Evolutionary conservation across 2,113 vertebrate genomes (phyloP).

Genomic region (Pseudorasbora parva): DNA sequence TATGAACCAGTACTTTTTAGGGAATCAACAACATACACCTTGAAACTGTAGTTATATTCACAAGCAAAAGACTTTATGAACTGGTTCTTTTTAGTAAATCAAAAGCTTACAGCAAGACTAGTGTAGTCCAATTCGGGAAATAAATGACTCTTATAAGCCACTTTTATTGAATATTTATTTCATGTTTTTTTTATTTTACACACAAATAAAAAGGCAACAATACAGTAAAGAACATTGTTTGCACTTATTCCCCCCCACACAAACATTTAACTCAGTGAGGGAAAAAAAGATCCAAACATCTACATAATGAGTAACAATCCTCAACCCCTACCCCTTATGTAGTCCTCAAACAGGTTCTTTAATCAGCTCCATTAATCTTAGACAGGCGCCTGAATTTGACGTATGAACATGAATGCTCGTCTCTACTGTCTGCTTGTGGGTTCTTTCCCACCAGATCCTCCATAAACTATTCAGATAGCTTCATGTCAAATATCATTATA

Average conservation of each 20-base stretch:
- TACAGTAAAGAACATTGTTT: too few species aligned
- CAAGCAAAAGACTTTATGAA: not conserved
- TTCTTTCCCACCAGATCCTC: not conserved
- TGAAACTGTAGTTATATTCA: not conserved
- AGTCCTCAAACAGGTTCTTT: constrained; percentile 6
- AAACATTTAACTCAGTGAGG: too few species aligned
- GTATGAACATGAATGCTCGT: not conserved
- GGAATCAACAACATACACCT: not conserved
- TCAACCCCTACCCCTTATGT: too few species aligned
- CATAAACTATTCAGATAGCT: constrained; percentile 15
- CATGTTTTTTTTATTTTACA: too few species aligned
- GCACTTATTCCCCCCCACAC: too few species aligned
- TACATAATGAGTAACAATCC: too few species aligned
- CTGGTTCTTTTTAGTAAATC: not conserved
- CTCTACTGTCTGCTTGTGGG: not conserved
- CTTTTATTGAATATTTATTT: too few species aligned
- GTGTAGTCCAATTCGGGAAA: not conserved
- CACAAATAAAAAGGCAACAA: too few species aligned
- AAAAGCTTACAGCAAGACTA: not conserved
- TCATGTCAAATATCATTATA: constrained; percentile 11
- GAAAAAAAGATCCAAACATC: too few species aligned
- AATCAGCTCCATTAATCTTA: constrained; percentile 28
- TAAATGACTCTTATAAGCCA: too few species aligned
- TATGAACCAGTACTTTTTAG: not conserved
- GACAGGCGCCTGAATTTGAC: not conserved